Conservation (phyloP, 2,113 vertebrate species). For the Psittacula cyanocephala region DNA sequence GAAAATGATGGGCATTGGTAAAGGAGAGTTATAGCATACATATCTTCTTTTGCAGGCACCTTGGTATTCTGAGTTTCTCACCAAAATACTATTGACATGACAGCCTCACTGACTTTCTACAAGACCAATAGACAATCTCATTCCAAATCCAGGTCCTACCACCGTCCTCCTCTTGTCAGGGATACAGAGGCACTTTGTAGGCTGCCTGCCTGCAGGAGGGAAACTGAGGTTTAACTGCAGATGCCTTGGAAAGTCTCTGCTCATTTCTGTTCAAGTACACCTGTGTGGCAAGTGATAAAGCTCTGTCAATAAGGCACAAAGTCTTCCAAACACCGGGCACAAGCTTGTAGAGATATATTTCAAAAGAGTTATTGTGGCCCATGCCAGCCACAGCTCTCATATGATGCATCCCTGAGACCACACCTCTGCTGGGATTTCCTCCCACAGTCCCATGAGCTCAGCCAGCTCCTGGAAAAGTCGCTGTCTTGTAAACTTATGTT, state of each 20-base stretch:
- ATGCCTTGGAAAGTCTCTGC: not conserved
- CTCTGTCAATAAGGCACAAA: not conserved
- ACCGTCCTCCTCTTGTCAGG: not conserved
- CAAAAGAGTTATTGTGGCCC: not conserved
- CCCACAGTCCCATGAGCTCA: constrained; percentile 24
- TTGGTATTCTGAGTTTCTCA: not conserved
- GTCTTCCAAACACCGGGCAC: not conserved
- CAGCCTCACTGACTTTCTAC: not conserved
- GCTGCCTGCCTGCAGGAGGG: not conserved
- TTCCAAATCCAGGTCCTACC: not conserved
- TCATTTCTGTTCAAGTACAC: not conserved
- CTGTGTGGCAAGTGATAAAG: not conserved
- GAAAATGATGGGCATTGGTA: not conserved
- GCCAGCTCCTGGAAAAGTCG: constrained; percentile 29
- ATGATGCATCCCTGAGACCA: not conserved
- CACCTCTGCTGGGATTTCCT: constrained; percentile 17
- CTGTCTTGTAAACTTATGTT: constrained; percentile 49
- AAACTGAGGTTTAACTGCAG: not conserved
- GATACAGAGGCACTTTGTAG: not conserved
- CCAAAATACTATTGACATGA: not conserved
- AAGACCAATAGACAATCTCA: not conserved
- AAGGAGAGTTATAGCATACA: not conserved
- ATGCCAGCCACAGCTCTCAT: not conserved
- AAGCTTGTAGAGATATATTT: not conserved
- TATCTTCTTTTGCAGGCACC: not conserved